These are phyloP conservation scores for Orius insidiosus DNA, from an alignment of 1,140 invertebrate species.

Conservation along the genomic window DNA sequence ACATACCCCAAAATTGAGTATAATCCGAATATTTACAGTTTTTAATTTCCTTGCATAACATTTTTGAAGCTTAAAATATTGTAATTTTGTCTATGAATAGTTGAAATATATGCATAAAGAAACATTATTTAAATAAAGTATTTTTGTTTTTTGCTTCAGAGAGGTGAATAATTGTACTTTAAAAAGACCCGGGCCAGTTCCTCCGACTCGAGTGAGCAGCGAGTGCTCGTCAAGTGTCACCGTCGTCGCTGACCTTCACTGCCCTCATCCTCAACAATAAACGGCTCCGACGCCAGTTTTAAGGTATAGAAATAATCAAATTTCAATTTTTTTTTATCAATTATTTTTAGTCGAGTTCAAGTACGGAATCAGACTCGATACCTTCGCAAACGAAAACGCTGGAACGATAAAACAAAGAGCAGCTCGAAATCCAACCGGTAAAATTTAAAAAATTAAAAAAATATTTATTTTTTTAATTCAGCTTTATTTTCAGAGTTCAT, in stretches of 20 bases:
- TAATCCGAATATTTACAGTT: too few species aligned
- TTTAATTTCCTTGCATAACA: too few species aligned
- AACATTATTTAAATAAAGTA: too few species aligned
- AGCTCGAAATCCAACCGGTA: conserved; percentile 26
- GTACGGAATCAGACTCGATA: conserved; percentile 88
- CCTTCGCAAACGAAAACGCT: conserved; percentile 98
- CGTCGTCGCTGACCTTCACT: conserved; percentile 22
- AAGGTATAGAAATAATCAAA: conserved; percentile 35
- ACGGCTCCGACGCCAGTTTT: conserved; percentile 68
- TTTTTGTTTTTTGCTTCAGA: conserved; percentile 11
- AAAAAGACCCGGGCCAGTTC: conserved; percentile 50
- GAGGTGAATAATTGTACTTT: conserved; percentile 17
- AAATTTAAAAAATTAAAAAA: not conserved
- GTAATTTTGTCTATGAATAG: too few species aligned
- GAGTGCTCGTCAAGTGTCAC: conserved; percentile 17
- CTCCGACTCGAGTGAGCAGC: conserved; percentile 49
- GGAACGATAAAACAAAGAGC: conserved; percentile 84
- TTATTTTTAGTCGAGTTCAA: conserved; percentile 65
- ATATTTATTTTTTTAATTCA: too few species aligned
- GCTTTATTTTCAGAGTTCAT: conserved; percentile 20
- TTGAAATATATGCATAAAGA: too few species aligned
- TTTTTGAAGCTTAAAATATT: too few species aligned
- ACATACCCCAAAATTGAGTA: too few species aligned
- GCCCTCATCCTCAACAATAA: conserved; percentile 32
- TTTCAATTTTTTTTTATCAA: conserved; percentile 2